phyloP scores from a whole-genome alignment of 2,888 invertebrate species.

The Mimumesa dahlbomi region DNA sequence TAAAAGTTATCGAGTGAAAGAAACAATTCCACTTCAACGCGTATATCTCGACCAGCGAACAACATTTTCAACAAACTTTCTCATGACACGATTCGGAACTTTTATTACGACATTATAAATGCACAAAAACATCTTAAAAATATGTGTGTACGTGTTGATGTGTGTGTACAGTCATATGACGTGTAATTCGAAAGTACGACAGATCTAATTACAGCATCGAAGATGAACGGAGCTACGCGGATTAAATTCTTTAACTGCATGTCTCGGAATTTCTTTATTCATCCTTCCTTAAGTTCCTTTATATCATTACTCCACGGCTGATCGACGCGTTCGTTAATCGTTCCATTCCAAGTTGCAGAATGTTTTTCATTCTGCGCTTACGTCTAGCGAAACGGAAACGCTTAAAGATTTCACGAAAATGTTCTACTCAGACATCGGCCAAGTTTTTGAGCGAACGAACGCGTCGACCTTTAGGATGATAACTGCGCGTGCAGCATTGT shows the following conservation, averaged over 20 bases:
- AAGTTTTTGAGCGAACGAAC: too few species aligned
- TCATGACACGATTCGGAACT: slow-evolving; percentile 71
- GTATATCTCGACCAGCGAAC: too few species aligned
- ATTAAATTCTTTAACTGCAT: slow-evolving; percentile 16
- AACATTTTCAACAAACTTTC: too few species aligned
- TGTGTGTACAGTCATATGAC: slow-evolving; percentile 60
- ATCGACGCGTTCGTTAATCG: not conserved
- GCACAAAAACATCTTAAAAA: slow-evolving; percentile 75
- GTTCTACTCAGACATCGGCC: too few species aligned
- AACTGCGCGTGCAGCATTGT: slow-evolving; percentile 26
- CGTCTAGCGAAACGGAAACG: too few species aligned
- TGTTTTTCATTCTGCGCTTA: too few species aligned
- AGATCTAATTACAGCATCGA: slow-evolving; percentile 65
- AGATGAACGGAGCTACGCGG: slow-evolving; percentile 63
- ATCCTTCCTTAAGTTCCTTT: slow-evolving; percentile 4
- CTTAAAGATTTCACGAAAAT: too few species aligned
- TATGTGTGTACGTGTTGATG: slow-evolving; percentile 62
- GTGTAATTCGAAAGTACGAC: slow-evolving; percentile 66
- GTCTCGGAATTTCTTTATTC: not conserved
- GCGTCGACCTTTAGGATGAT: not conserved
- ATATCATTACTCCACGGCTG: not conserved
- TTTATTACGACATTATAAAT: slow-evolving; percentile 75
- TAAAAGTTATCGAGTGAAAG: too few species aligned
- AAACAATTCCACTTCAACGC: too few species aligned
- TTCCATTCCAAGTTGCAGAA: not conserved